phyloP scores from a whole-genome alignment of 2,888 invertebrate genomes.

The Euclidia mi region DNA sequence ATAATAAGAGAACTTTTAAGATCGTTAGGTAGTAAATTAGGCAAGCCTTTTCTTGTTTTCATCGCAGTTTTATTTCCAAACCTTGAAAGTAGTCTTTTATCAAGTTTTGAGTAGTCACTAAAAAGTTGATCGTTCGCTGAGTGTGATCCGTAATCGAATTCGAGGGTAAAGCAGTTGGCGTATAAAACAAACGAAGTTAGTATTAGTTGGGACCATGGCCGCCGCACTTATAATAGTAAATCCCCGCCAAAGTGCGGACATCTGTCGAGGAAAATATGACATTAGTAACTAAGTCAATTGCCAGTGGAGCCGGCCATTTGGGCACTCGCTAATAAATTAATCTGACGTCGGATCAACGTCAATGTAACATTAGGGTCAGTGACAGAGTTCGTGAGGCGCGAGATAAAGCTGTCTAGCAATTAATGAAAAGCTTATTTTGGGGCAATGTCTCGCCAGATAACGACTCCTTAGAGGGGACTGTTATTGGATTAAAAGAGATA shows the following conservation, averaged over 20 bases:
- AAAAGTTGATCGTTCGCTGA: slow-evolving; percentile 1
- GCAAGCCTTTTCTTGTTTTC: background rate
- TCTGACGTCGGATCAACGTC: slow-evolving; percentile 82
- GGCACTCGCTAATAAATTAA: slow-evolving; percentile 80
- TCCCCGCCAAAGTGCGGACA: slow-evolving; percentile 62
- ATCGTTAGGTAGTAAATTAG: too few relatives aligned
- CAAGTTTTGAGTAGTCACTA: background rate
- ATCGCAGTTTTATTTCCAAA: background rate
- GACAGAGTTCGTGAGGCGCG: slow-evolving; percentile 65
- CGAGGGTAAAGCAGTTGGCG: background rate
- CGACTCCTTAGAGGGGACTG: slow-evolving; percentile 58
- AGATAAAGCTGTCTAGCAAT: slow-evolving; percentile 80
- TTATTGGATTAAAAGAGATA: slow-evolving; percentile 76
- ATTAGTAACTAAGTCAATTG: slow-evolving; percentile 79
- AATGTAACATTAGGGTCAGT: slow-evolving; percentile 75
- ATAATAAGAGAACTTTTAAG: too few relatives aligned
- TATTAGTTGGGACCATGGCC: slow-evolving; percentile 51
- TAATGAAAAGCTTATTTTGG: slow-evolving; percentile 85
- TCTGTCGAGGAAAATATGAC: slow-evolving; percentile 76
- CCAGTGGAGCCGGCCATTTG: slow-evolving; percentile 66
- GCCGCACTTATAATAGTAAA: slow-evolving; percentile 59
- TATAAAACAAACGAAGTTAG: slow-evolving; percentile 16
- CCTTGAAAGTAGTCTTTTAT: background rate
- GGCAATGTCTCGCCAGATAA: slow-evolving; percentile 75
- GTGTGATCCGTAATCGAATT: slow-evolving; percentile 7